phyloP scores from a whole-genome alignment of 2,113 vertebrate species.

The Choloepus hoffmanni region DNA sequence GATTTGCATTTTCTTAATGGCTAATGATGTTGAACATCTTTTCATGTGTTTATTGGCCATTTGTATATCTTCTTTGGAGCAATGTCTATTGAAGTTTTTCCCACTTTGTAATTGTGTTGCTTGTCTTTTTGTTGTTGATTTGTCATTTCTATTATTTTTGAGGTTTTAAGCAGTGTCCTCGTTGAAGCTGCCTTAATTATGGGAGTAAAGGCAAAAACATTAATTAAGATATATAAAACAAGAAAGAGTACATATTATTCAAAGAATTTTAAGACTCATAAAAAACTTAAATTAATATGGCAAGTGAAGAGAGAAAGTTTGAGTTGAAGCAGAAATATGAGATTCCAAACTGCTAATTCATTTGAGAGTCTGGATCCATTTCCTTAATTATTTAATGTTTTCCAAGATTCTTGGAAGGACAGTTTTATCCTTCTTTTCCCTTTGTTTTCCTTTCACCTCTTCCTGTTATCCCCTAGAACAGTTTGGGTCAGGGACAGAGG shows the following conservation, averaged over 20 bases:
- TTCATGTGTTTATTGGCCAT: too few relatives aligned
- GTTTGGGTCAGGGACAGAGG: neutral
- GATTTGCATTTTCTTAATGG: too few relatives aligned
- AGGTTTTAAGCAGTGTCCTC: neutral
- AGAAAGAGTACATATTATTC: neutral
- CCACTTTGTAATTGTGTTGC: too few relatives aligned
- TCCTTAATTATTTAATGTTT: neutral
- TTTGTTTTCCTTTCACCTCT: neutral
- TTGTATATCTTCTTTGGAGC: too few relatives aligned
- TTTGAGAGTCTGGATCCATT: neutral
- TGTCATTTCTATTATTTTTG: neutral
- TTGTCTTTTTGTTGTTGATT: too few relatives aligned
- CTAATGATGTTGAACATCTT: too few relatives aligned
- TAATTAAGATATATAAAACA: neutral
- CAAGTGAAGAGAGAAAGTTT: neutral
- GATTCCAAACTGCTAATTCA: neutral
- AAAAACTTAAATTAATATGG: neutral
- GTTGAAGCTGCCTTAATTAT: slow-evolving; percentile 11
- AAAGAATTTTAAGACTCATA: neutral
- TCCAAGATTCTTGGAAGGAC: neutral
- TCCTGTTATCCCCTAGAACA: neutral
- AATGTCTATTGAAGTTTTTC: too few relatives aligned
- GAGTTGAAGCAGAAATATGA: neutral
- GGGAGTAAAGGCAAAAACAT: neutral
- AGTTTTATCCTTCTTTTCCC: neutral